Evolutionary conservation across 1,140 invertebrate genomes (phyloP), one percentile per base, ranked within the genome.

Genomic region (Heliconius himera): DNA sequence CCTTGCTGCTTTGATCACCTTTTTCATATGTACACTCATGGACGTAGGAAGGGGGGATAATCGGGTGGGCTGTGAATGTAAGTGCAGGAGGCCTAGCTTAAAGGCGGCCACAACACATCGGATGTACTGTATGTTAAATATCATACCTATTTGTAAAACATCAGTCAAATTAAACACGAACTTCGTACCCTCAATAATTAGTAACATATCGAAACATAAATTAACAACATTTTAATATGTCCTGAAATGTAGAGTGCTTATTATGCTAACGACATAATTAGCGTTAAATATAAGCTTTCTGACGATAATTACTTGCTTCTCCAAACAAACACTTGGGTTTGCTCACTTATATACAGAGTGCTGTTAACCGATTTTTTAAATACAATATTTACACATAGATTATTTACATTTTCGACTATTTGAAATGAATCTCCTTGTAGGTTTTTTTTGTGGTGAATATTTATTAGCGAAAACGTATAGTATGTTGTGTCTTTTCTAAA

Each of bases 241-340:
- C 60, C 26, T 73, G 56, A 51, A 26, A 16, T 75, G 41, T 56
- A 4, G 46, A 66, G 49, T 77, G 79, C 77, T 81, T 78, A 83
- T 83, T 83, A 83, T 49, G 22, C 51, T 83, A 81, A 83, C 60
- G 60, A 81, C 70, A 70, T 79, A 78, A 81, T 81, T 74, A 41
- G 18, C 36, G 51, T 46, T 36, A 79, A 74, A 70, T 51, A 11
- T 73, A 38, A 71, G 51, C 38, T 51, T 60, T 70, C 60, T 66
- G 9, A 3, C 13, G 26, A 66, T 66, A 66, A 66, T 29, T 66
- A 66, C 60, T 16, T 29, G 22, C 60, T 66, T 66, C 60, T 66
- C 60, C 11, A 66, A 66, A 66, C 11, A 66, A 26, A 66, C 22
- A 66, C 60, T 11, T 16, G 11, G 9, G 60, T 13, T 1, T 29